Base-by-base conservation (phyloP, 2,113 vertebrate species). In the Phasianus colchicus region DNA sequence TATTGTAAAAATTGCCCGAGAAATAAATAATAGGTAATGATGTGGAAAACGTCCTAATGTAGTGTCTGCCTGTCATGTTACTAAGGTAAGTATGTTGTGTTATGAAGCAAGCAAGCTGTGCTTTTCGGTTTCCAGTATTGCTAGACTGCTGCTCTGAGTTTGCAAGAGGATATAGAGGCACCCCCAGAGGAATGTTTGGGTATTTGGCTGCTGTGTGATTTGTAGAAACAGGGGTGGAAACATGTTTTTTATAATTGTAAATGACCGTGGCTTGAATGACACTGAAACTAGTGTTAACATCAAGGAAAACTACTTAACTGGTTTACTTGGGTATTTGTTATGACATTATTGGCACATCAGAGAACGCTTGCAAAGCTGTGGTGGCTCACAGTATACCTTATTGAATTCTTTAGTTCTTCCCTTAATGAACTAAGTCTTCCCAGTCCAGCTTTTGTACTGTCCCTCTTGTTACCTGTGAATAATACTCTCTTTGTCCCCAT, bases 381-480 rank as follows among this genome's bases (percentile, higher is more conserved):
- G 38, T 91, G 75, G 75, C 50, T 92, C 65, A 34, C 32, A 30
- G 75, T 50, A 60, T 42, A 79, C 78, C 75, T 85, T 95, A 88
- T 89, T 79, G 64, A 92, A 88, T 88, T 94, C 90, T 83, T 76
- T 32, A 88, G 75, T 94, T 93, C 55, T 90, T 94, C 29, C 27
- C 17, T 48, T 86, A 92, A 95, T 72, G 69, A 91, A 75, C 38
- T 20, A 43, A 32, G 47, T 88, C 76, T 47, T 72, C 74, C 8
- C 65, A 90, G 72, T 43, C 76, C 79, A 69, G 79, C 70, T 93
- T 88, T 83, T 64, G 9, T 89, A 32, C 19, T 0, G 4, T 84
- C 43, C 36, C 47, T 94, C 72, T 89, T 95, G 74, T 94, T 86
- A 89, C 90, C 81, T 94, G 43, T 10, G 9, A 65, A 89, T 81